These are phyloP conservation scores for Rhagologus leucostigma DNA, from an alignment of 2,113 vertebrate genomes.

Conservation along the genomic window DNA sequence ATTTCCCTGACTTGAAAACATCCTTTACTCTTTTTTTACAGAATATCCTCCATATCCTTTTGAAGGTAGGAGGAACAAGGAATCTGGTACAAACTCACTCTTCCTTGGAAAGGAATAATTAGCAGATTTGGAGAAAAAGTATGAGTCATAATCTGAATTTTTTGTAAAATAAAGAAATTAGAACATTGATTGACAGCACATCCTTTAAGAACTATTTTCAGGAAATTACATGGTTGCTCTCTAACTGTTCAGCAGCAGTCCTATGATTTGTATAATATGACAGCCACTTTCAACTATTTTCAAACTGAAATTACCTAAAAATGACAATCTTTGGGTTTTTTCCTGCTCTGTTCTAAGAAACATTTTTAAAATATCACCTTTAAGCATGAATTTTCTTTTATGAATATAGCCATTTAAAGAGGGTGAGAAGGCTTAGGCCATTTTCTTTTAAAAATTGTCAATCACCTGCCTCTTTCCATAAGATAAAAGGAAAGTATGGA, in stretches of 20 bases:
- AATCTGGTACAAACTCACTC: background rate
- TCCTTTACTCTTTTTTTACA: background rate
- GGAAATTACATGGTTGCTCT: background rate
- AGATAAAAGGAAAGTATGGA: background rate
- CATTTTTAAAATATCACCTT: background rate
- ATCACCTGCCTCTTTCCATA: background rate
- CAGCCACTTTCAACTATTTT: conserved; percentile 11
- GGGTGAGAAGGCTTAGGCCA: background rate
- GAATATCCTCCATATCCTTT: background rate
- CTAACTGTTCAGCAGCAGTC: background rate
- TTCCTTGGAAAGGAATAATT: background rate
- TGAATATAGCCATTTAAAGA: background rate
- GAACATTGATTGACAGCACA: background rate
- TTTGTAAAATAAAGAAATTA: background rate
- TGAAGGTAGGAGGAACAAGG: background rate
- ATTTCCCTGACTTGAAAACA: background rate
- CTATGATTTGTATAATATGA: background rate
- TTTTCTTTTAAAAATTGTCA: background rate
- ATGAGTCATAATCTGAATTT: background rate
- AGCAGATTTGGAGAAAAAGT: background rate
- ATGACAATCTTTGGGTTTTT: background rate
- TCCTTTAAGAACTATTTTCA: background rate
- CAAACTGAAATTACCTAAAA: background rate
- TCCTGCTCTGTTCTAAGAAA: background rate
- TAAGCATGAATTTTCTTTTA: background rate